Evolutionary conservation across 2,797 vertebrate species (phyloP), one percentile per base, ranked within the genome.

Genomic region (Propithecus deckenii): DNA sequence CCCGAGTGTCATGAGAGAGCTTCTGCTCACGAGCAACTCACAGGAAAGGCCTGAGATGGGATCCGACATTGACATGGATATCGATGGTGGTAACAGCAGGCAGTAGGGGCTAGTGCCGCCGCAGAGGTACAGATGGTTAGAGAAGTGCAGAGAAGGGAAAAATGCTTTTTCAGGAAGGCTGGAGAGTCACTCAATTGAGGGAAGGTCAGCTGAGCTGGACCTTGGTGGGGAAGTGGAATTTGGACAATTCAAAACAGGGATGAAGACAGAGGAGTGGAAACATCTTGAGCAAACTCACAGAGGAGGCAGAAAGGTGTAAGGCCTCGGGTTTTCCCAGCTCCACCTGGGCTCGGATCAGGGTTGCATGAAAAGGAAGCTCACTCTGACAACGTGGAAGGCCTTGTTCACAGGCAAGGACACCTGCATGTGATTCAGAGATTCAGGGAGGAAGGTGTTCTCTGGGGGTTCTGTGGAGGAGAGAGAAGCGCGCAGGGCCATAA

Each of bases 141-240:
- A 55, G 5, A 32, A 79, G 2, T 52, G 0, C 23, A 48, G 46
- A 78, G 8, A 43, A 41, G 23, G 8, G n/a, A 48, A 59, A 30
- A 25, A 23, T 25, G 35, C 59, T 86, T 63, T 76, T 38, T 69
- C 65, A 25, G 14, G 55, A 71, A 23, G 15, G 3, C 10, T 46
- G n/a, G 57, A 7, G 22, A 32, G 48, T 35, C 72, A 23, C 9
- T 74, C 23, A 8, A 1, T 0, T 3, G 15, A 25, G 50, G 0
- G 48, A 61, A 69, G 25, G 18, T 57, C 50, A 20, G 67, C 76
- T 10, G 80, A 41, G 35, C 41, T 25, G 22, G 79, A 10, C 52
- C 46, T 76, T 30, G 69, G 13, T 50, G 78, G 52, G 32, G 25
- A 85, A n/a, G 41, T 35, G 13, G 61, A 30, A 84, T 32, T n/a